A percentile compares a stretch with the other conserved stretches of the same genome.
Evolutionary conservation across 2,888 invertebrate genomes (phyloP).

Genomic region (Gerris lacustris): DNA sequence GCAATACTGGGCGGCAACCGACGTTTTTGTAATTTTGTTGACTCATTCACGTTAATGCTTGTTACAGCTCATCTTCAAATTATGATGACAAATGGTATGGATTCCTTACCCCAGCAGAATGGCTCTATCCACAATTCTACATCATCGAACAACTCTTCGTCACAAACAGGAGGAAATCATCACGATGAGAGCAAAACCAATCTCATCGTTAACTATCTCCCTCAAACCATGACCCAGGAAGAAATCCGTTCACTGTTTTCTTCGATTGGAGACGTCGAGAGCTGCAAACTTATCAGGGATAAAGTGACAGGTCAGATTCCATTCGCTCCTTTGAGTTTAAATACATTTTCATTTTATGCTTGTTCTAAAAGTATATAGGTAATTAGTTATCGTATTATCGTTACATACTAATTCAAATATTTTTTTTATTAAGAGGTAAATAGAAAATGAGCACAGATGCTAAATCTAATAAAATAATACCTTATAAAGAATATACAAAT

Average conservation of each 20-base stretch:
- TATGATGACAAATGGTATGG: slow-evolving; percentile 73
- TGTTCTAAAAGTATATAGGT: too few relatives aligned
- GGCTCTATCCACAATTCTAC: slow-evolving; percentile 43
- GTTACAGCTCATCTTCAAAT: slow-evolving; percentile 24
- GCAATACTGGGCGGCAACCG: too few relatives aligned
- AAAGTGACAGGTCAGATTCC: slow-evolving; percentile 73
- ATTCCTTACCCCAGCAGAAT: slow-evolving; percentile 72
- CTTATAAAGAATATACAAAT: neutral
- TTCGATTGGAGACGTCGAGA: slow-evolving; percentile 97
- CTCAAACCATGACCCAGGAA: slow-evolving; percentile 99
- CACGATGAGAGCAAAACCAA: slow-evolving; percentile 94
- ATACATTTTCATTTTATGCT: too few relatives aligned
- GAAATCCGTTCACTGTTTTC: slow-evolving; percentile 96
- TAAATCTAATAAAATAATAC: neutral
- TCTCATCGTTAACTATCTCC: slow-evolving; percentile 98
- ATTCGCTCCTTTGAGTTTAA: neutral
- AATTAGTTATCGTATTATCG: too few relatives aligned
- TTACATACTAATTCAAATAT: too few relatives aligned
- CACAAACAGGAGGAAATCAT: slow-evolving; percentile 47
- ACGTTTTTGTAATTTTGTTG: too few relatives aligned
- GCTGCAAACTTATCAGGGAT: slow-evolving; percentile 97
- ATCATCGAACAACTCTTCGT: slow-evolving; percentile 35
- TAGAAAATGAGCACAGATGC: neutral
- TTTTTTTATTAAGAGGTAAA: neutral
- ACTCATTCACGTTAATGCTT: slow-evolving; percentile 12